Conservation (phyloP, 2,113 vertebrate species). For the Pungitius pungitius region DNA sequence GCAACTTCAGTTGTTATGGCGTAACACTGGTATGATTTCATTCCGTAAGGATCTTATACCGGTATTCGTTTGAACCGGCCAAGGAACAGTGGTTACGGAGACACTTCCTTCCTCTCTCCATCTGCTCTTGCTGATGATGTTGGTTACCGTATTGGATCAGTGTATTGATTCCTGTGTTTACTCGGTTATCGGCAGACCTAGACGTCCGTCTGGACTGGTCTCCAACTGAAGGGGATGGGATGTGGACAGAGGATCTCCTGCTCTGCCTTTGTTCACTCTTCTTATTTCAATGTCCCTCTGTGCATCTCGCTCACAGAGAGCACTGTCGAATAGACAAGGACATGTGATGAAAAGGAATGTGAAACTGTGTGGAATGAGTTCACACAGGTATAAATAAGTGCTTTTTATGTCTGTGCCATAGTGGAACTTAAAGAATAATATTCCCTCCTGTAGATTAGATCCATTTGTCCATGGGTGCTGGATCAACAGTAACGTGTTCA, state of each 20-base stretch:
- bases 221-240: not conserved
- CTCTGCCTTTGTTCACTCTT: slow-evolving; percentile 1
- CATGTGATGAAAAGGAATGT: slow-evolving; percentile 2
- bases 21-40: too few species aligned
- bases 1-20: too few species aligned
- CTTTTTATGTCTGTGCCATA: too few species aligned
- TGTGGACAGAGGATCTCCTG: slow-evolving; percentile 12
- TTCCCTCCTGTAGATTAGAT: not conserved
- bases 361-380: not conserved
- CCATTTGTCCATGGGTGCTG: not conserved
- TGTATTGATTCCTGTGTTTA: slow-evolving; percentile 2
- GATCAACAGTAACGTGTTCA: not conserved
- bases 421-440: not conserved
- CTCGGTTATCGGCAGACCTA: slow-evolving; percentile 21
- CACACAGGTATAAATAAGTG: not conserved
- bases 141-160: not conserved
- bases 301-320: slow-evolving; percentile 7
- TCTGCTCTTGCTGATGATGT: not conserved
- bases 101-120: not conserved
- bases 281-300: slow-evolving; percentile 15
- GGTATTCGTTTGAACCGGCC: too few species aligned
- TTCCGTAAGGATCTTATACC: too few species aligned
- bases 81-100: too few species aligned
- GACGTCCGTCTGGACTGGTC: slow-evolving; percentile 36
- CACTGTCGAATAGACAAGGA: slow-evolving; percentile 3